These are phyloP conservation scores for Procambarus virginalis DNA, from an alignment of 1,140 invertebrate genomes.

Conservation along the genomic window DNA sequence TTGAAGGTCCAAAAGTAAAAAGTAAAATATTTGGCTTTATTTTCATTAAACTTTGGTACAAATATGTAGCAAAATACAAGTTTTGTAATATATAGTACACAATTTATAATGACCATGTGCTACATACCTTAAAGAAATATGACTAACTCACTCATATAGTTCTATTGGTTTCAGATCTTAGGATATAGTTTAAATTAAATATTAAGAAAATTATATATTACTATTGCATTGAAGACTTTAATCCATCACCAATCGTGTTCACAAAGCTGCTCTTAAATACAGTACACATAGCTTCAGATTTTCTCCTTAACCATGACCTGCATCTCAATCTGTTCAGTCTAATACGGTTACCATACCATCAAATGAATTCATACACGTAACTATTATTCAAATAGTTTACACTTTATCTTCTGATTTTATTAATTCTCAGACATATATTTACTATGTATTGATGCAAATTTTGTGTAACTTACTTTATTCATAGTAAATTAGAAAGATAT, in stretches of 20 bases:
- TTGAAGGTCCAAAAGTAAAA: not conserved
- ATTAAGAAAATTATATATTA: no score
- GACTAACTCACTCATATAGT: not conserved
- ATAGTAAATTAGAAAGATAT: not conserved
- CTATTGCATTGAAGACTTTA: no score
- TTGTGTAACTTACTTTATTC: not conserved
- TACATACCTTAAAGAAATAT: not conserved
- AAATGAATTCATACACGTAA: no score
- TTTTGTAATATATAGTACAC: not conserved
- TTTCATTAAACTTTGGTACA: constrained; percentile 35
- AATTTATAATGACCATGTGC: not conserved
- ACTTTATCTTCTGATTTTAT: no score
- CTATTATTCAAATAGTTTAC: no score
- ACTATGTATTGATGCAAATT: not conserved
- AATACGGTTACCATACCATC: no score
- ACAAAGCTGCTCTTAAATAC: no score
- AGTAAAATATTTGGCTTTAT: not conserved
- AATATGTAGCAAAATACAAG: constrained; percentile 43
- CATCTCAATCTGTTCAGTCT: no score
- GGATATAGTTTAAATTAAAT: no score
- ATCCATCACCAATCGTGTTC: no score
- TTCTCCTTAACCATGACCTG: no score
- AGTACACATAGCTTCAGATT: no score
- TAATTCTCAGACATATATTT: not conserved
- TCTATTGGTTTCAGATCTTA: not conserved